Evolutionary conservation across 2,113 vertebrate genomes (phyloP).

Genomic region (Petaurus breviceps): DNA sequence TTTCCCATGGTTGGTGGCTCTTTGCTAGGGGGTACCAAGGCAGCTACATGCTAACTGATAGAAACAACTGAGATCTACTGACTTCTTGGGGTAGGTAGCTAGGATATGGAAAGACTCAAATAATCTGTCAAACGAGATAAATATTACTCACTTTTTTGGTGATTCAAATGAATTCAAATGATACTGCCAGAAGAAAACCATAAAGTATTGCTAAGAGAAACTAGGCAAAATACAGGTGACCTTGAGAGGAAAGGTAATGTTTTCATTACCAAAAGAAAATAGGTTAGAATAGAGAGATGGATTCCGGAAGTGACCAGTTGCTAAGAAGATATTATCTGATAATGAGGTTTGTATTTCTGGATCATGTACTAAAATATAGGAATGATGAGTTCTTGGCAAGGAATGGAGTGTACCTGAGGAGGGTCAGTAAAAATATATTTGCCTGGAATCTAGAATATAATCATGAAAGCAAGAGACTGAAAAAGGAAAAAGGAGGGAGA

Average conservation of each 20-base stretch:
- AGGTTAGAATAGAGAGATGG: background rate
- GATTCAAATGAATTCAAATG: background rate
- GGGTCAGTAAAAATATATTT: background rate
- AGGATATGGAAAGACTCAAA: background rate
- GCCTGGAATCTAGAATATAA: background rate
- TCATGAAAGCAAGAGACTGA: background rate
- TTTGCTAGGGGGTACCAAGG: background rate
- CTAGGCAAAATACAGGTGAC: background rate
- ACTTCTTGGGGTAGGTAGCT: background rate
- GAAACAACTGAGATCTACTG: background rate
- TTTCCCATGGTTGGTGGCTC: background rate
- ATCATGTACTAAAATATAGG: background rate
- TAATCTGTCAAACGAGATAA: background rate
- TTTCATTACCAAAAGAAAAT: background rate
- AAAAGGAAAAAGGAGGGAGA: background rate
- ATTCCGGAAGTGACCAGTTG: background rate
- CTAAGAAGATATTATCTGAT: background rate
- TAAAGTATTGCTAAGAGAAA: background rate
- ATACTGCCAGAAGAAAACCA: background rate
- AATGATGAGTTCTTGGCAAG: background rate
- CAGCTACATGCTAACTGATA: background rate
- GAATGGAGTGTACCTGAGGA: background rate
- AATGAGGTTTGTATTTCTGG: background rate
- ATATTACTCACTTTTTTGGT: background rate
- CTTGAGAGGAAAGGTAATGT: background rate